Evolutionary conservation across 2,113 vertebrate genomes (phyloP).

Genomic region (Centropristis striata): DNA sequence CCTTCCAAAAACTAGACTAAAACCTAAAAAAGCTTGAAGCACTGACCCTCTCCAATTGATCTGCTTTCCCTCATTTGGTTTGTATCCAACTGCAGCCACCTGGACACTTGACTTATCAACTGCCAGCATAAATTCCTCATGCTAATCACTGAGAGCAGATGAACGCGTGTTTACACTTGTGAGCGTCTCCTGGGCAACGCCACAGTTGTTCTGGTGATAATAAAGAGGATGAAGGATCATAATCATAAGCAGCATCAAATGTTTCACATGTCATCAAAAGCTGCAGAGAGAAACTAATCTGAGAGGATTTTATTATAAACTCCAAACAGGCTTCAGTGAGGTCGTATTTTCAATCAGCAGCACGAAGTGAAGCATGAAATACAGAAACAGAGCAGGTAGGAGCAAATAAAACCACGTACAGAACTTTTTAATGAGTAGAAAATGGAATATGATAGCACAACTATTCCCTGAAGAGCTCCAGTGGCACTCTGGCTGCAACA

Average conservation of each 20-base stretch:
- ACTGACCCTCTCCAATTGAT: neutral
- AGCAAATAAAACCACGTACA: neutral
- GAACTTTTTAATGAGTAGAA: neutral
- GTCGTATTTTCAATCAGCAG: neutral
- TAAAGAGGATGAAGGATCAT: neutral
- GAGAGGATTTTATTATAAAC: neutral
- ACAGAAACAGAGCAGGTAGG: neutral
- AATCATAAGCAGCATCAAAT: neutral
- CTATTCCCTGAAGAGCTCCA: neutral
- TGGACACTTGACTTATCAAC: conserved; percentile 53
- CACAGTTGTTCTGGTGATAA: neutral
- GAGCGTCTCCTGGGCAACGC: conserved; percentile 26
- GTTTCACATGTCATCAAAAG: neutral
- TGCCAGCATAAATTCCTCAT: conserved; percentile 45
- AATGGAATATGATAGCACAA: neutral
- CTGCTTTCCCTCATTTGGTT: neutral
- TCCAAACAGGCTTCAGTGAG: neutral
- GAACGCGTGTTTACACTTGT: conserved; percentile 3
- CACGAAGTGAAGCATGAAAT: neutral
- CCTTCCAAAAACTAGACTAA: neutral
- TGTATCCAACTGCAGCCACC: conserved; percentile 39
- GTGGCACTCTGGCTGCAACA: neutral
- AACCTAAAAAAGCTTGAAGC: neutral
- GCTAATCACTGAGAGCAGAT: conserved; percentile 17
- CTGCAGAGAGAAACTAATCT: neutral